Evolutionary conservation across 2,797 vertebrate genomes (phyloP), one percentile per base, ranked within the genome.

Genomic region (Eupleurogrammus muticus): DNA sequence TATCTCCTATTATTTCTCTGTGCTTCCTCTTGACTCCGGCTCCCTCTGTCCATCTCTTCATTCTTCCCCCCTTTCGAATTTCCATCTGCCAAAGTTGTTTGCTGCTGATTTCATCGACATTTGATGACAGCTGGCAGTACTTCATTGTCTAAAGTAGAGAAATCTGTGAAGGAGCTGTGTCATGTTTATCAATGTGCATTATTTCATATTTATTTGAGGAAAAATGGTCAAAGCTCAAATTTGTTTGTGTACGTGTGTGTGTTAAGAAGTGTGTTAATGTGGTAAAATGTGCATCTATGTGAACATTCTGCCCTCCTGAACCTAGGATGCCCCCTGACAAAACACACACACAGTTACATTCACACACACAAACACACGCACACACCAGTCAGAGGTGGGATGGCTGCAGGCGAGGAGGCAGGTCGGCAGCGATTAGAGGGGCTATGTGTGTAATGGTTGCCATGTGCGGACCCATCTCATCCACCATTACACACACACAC

Each of bases 361-460:
- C 58, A 71, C 55, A 80, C 68, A 79, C 35, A 83, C 70, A 70
- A 57, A 76, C 70, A 62, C 58, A 70, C 35, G 77, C 66, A 73
- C 65, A 80, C 70, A 75, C 53, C 75, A 88, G 89, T 91, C 80
- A 89, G 91, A 93, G 92, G 93, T 92, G 92, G 91, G 92, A 92
- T 93, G 87, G 90, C 93, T 92, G 84, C 91, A 93, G 92, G 92
- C 93, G 48, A 85, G 89, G 84, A 89, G 92, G 91, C 89, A 92
- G 92, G 89, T 92, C 92, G 86, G 92, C 89, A 92, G 85, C 92
- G 90, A 94, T 95, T 95, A 95, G 90, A 93, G 90, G 88, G 92
- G 89, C 92, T 92, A 86, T 92, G 76, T 87, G 71, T 82, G 86
- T 95, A 95, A 95, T 95, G 88, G 94, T 92, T 95, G 94, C 94